phyloP scores from a whole-genome alignment of 2,113 vertebrate species.

The Prunella himalayana region DNA sequence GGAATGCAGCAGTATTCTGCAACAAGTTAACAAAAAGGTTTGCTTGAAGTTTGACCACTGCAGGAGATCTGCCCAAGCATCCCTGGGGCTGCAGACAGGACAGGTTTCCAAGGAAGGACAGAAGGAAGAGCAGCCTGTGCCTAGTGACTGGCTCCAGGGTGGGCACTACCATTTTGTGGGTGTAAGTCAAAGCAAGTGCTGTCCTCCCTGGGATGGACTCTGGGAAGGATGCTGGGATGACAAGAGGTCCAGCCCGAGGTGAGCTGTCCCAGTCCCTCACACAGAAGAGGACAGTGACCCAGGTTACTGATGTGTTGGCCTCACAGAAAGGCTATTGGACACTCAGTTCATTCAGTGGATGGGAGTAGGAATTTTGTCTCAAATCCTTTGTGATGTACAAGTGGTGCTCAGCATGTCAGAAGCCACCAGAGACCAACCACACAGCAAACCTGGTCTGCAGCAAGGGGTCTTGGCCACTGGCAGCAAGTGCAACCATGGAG shows the following conservation, averaged over 20 bases:
- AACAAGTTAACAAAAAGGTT: not conserved
- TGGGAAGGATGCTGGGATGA: rapidly evolving
- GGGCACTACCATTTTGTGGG: not conserved
- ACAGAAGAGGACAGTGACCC: rapidly evolving
- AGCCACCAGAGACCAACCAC: not conserved
- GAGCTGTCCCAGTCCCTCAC: too few relatives aligned
- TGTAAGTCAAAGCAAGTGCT: not conserved
- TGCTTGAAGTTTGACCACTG: not conserved
- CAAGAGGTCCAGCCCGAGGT: not conserved
- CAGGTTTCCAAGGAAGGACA: not conserved
- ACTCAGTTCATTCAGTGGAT: not conserved
- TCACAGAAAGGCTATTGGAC: not conserved
- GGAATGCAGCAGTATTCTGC: not conserved
- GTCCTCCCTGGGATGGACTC: not conserved
- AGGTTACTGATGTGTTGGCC: not conserved
- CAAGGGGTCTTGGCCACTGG: rapidly evolving
- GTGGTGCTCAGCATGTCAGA: not conserved
- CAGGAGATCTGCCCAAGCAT: not conserved
- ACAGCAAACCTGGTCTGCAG: not conserved
- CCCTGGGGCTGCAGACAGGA: not conserved
- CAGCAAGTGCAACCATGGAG: not conserved
- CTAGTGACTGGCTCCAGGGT: rapidly evolving
- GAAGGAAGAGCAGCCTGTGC: not conserved
- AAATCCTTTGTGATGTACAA: not conserved
- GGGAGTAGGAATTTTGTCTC: not conserved